Conservation (phyloP, 2,797 vertebrate species). For the Onychomys torridus region DNA sequence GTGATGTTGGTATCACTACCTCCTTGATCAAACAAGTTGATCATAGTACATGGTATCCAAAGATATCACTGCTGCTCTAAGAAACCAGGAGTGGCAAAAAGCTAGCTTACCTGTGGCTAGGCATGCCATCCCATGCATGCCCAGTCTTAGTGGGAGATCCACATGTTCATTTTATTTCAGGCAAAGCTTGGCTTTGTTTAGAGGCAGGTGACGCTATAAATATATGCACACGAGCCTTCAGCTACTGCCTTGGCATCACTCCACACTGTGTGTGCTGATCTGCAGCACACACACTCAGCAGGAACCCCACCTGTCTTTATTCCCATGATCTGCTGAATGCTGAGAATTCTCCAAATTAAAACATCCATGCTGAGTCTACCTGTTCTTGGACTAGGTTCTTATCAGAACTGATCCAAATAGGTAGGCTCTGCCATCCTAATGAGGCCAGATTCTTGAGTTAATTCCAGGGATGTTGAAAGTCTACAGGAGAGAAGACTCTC, state of each 20-base stretch:
- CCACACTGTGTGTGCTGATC: background rate
- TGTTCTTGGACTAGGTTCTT: constrained; percentile 14
- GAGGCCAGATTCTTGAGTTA: constrained; percentile 6
- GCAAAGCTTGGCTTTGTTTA: background rate
- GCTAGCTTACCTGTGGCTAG: background rate
- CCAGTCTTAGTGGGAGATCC: background rate
- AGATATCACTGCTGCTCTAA: background rate
- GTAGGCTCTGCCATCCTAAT: background rate
- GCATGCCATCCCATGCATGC: background rate
- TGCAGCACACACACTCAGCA: background rate
- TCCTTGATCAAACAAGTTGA: background rate
- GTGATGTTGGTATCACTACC: background rate
- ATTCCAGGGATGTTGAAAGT: constrained; percentile 18
- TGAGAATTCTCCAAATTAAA: constrained; percentile 63
- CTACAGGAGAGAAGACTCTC: background rate
- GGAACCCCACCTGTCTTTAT: background rate
- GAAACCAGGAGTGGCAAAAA: background rate
- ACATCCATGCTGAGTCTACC: background rate
- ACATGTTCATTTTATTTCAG: constrained; percentile 1
- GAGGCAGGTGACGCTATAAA: constrained; percentile 21
- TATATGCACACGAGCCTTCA: background rate
- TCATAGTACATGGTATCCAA: background rate
- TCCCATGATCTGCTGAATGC: background rate
- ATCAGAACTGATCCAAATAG: constrained; percentile 24
- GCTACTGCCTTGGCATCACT: background rate